Percentiles rank a stretch among this genome's conserved stretches.
Conservation (phyloP, 1,140 invertebrate genomes). For the Bicyclus anynana region DNA sequence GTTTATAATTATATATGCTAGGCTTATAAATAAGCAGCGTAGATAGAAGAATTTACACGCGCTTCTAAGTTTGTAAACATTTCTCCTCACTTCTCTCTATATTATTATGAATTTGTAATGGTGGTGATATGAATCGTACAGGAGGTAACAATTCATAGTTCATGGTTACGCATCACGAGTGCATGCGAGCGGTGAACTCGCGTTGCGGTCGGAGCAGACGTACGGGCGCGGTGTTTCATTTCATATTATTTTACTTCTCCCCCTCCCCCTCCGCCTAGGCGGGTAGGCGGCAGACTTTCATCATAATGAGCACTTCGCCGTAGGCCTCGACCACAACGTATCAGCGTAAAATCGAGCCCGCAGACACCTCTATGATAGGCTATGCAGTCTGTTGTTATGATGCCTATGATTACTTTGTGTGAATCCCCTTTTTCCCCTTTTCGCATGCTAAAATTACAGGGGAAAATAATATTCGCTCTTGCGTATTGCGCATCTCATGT, state of each 20-base stretch:
- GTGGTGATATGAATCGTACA: neutral
- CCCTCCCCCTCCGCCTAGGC: no score
- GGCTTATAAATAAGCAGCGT: no score
- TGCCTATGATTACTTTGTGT: conserved; percentile 19
- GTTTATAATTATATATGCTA: no score
- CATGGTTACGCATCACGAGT: conserved; percentile 42
- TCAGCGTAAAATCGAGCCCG: conserved; percentile 36
- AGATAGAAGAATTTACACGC: no score
- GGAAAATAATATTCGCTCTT: neutral
- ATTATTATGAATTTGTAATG: neutral
- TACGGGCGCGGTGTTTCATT: conserved; percentile 52
- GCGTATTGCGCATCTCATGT: neutral
- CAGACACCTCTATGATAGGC: conserved; percentile 22
- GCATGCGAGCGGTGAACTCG: conserved; percentile 24
- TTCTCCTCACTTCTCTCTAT: no score
- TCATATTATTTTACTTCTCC: conserved; percentile 52
- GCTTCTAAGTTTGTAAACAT: no score
- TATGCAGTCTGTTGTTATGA: conserved; percentile 13
- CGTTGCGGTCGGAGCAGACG: conserved; percentile 51
- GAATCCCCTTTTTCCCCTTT: conserved; percentile 6
- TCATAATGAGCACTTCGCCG: conserved; percentile 49
- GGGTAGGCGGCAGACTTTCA: conserved; percentile 43
- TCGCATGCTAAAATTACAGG: conserved; percentile 7
- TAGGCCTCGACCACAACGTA: conserved; percentile 47
- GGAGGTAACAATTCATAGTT: conserved; percentile 36